Evolutionary conservation across 2,113 vertebrate genomes (phyloP).

Genomic region (Tupaia chinensis): DNA sequence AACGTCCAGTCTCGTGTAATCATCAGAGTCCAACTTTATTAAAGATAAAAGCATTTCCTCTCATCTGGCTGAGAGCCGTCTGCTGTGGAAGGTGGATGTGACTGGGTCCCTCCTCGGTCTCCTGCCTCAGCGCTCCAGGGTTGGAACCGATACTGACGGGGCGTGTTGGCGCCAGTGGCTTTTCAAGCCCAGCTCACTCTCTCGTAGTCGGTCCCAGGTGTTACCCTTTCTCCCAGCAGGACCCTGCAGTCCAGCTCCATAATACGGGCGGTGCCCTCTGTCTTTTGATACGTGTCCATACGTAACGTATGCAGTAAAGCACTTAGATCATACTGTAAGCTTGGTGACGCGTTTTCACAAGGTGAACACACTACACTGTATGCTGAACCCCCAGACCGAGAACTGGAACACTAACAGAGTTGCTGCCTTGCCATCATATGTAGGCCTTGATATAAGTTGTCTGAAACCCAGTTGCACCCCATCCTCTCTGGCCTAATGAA

Average conservation of each 20-base stretch:
- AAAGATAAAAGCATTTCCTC: not conserved
- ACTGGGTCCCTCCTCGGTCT: not conserved
- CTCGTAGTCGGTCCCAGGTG: not conserved
- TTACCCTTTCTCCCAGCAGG: not conserved
- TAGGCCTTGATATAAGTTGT: not conserved
- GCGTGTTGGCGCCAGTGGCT: fast-evolving
- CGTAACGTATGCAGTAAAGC: not conserved
- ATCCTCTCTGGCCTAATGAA: not conserved
- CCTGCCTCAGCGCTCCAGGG: not conserved
- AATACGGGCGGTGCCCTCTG: too few relatives aligned
- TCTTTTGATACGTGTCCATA: not conserved
- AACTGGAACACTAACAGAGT: not conserved
- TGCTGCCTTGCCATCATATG: not conserved
- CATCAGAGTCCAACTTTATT: not conserved
- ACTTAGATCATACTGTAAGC: not conserved
- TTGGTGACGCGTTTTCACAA: not conserved
- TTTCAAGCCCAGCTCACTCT: not conserved
- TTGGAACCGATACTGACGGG: too few relatives aligned
- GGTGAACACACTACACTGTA: not conserved
- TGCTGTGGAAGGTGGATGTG: not conserved
- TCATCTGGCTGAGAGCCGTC: not conserved
- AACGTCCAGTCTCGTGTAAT: not conserved
- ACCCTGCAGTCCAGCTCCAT: not conserved
- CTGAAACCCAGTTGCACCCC: not conserved
- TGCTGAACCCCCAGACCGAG: not conserved